Evolutionary conservation across 2,797 vertebrate species (phyloP).

Genomic region (Sebastes goodei): DNA sequence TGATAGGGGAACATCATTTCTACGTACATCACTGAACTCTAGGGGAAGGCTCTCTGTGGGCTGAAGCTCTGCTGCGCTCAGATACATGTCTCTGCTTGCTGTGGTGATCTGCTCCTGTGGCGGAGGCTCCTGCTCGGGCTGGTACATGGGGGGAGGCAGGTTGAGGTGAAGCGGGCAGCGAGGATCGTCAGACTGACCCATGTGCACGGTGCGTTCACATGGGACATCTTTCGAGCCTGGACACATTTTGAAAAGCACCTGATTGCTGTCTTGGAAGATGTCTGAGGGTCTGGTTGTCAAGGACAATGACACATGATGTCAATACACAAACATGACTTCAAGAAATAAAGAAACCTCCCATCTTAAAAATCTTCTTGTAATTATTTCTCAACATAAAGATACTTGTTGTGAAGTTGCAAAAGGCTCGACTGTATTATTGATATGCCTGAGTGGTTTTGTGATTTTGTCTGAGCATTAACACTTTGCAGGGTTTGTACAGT

Average conservation of each 20-base stretch:
- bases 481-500: not conserved
- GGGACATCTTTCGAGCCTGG: conserved; percentile 91
- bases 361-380: not conserved
- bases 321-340: not conserved
- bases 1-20: not conserved
- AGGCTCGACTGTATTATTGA: not conserved
- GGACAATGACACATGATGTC: conserved; percentile 2
- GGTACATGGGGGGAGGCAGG: conserved; percentile 91
- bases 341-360: not conserved
- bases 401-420: not conserved
- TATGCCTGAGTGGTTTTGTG: not conserved
- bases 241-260: conserved; percentile 93
- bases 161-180: conserved; percentile 93
- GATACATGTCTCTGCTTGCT: conserved; percentile 89
- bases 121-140: conserved; percentile 89
- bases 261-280: conserved; percentile 94
- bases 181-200: conserved; percentile 92
- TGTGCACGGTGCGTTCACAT: conserved; percentile 90
- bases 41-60: conserved; percentile 94
- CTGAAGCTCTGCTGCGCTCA: conserved; percentile 97
- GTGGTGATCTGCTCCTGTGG: conserved; percentile 86
- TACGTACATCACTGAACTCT: conserved; percentile 96
- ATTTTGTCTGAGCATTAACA: not conserved
- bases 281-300: conserved; percentile 80
- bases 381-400: not conserved